Percentiles rank a stretch among this genome's conserved stretches.
phyloP scores from a whole-genome alignment of 2,888 invertebrate species.

The Amphipoea lucens region DNA sequence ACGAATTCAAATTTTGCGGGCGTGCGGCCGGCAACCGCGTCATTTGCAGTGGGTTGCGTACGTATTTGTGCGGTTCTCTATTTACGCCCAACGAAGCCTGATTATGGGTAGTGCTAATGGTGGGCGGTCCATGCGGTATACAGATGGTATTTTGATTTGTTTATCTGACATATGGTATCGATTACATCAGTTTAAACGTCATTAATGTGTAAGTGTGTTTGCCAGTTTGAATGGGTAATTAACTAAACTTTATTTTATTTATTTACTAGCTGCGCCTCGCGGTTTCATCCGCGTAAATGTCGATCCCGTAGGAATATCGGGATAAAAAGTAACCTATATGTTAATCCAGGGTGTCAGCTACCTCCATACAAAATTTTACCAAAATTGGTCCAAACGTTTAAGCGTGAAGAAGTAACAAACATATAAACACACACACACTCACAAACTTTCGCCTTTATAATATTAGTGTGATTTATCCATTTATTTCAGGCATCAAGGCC shows the following conservation, averaged over 20 bases:
- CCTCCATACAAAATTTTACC: too few species aligned
- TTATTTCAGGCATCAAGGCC: too few species aligned
- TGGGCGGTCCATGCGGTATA: slow-evolving; percentile 38
- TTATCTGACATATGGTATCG: slow-evolving; percentile 40
- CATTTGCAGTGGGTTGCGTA: slow-evolving; percentile 70
- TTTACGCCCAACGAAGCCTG: slow-evolving; percentile 69
- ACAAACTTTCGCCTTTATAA: too few species aligned
- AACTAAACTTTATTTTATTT: neutral
- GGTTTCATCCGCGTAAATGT: too few species aligned
- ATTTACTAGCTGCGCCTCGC: too few species aligned
- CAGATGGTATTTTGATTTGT: slow-evolving; percentile 62
- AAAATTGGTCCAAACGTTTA: too few species aligned
- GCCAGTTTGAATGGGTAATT: neutral
- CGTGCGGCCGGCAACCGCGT: slow-evolving; percentile 68
- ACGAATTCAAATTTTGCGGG: slow-evolving; percentile 73
- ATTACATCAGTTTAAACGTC: slow-evolving; percentile 13
- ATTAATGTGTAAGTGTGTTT: neutral
- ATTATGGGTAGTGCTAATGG: slow-evolving; percentile 66
- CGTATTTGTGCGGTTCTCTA: slow-evolving; percentile 66
- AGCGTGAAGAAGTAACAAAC: too few species aligned
- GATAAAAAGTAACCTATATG: too few species aligned
- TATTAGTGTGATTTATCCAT: too few species aligned
- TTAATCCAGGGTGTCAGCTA: too few species aligned
- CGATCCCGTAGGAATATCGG: too few species aligned
- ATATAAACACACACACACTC: too few species aligned